A percentile compares a stretch with the other conserved stretches of the same genome.
These are phyloP conservation scores for Ramphastos sulfuratus DNA, from an alignment of 2,113 vertebrate genomes.

Conservation along the genomic window DNA sequence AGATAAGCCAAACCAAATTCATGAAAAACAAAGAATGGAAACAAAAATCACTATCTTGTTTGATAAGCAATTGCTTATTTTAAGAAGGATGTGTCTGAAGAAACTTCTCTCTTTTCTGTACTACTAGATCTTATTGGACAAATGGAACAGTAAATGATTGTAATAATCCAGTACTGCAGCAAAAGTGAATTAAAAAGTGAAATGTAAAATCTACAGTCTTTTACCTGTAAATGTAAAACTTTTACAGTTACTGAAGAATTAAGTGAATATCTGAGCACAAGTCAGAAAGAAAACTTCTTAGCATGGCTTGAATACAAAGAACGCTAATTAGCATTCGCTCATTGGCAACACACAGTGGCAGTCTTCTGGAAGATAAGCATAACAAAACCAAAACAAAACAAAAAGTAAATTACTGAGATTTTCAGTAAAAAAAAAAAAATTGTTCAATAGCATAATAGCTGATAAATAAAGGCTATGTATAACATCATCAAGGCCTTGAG, in stretches of 20 bases:
- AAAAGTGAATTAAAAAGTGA: neutral
- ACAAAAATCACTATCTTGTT: neutral
- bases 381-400: neutral
- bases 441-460: neutral
- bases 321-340: neutral
- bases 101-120: slow-evolving; percentile 36
- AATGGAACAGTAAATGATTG: slow-evolving; percentile 5
- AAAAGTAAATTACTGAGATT: neutral
- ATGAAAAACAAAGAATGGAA: neutral
- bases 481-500: neutral
- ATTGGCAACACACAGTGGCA: neutral
- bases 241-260: neutral
- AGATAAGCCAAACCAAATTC: neutral
- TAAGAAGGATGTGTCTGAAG: neutral
- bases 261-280: neutral
- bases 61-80: neutral
- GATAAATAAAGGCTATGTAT: neutral
- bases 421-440: neutral
- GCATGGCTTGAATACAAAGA: neutral
- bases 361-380: neutral
- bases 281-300: neutral
- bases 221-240: neutral
- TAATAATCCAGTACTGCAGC: neutral
- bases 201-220: neutral
- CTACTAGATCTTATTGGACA: neutral